Percentiles rank a stretch among this genome's conserved stretches.
These are phyloP conservation scores for Semnornis frantzii DNA, from an alignment of 2,113 vertebrate genomes.

Conservation along the genomic window DNA sequence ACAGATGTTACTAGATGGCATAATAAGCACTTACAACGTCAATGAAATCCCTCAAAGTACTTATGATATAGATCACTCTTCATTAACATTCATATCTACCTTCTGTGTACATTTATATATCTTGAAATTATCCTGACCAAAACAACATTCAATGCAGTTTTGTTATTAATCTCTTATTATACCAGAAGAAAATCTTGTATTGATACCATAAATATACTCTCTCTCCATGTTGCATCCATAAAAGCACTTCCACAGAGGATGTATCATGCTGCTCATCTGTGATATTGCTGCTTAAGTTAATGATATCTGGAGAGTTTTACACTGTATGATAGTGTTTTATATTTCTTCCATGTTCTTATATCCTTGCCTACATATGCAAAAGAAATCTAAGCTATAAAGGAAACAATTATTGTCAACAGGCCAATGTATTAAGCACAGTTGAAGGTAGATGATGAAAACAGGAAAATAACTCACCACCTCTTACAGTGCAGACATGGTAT, in stretches of 20 bases:
- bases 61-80: not conserved
- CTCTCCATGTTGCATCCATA: not conserved
- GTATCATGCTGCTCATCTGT: not conserved
- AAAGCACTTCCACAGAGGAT: not conserved
- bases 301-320: not conserved
- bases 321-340: not conserved
- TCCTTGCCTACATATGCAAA: not conserved
- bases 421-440: not conserved
- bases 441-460: not conserved
- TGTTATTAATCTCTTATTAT: not conserved
- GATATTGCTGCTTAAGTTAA: not conserved
- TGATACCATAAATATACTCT: not conserved
- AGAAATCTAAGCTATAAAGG: not conserved
- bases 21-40: not conserved
- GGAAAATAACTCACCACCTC: not conserved
- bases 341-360: not conserved
- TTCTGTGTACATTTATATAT: not conserved
- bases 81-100: not conserved
- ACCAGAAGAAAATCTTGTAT: not conserved
- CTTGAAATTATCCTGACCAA: not conserved
- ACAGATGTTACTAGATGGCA: not conserved
- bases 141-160: not conserved
- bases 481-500: not conserved
- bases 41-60: not conserved
- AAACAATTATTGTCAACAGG: constrained; percentile 11